A percentile compares a stretch with the other conserved stretches of the same genome.
Evolutionary conservation across 2,113 vertebrate genomes (phyloP).

Genomic region (Sinosuthora webbiana): DNA sequence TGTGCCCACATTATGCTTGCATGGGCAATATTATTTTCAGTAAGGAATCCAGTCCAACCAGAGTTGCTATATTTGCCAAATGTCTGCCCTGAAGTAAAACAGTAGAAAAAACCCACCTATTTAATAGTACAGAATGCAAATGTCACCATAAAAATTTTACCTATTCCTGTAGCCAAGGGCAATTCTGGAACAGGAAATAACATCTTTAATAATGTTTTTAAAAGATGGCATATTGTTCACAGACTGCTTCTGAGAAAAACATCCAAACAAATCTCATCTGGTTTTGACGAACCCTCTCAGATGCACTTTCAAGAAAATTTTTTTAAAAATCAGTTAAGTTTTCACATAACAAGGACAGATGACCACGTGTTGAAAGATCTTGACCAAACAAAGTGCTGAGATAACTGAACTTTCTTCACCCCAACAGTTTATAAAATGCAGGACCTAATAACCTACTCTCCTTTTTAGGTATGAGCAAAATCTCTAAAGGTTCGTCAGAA

Average conservation of each 20-base stretch:
- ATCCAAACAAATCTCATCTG: neutral
- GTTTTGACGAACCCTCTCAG: neutral
- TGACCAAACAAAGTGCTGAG: neutral
- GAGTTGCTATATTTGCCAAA: neutral
- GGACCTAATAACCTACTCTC: neutral
- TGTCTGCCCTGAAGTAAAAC: slow-evolving; percentile 14
- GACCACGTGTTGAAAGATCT: neutral
- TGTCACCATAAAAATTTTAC: slow-evolving; percentile 4
- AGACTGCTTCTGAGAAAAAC: slow-evolving; percentile 22
- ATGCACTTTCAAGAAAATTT: neutral
- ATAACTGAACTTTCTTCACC: neutral
- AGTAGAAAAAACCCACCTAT: neutral
- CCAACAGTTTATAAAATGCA: neutral
- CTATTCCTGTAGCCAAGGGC: neutral
- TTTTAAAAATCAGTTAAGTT: neutral
- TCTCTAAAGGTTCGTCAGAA: neutral
- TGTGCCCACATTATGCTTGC: neutral
- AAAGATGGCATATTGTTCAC: neutral
- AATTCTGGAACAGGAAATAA: neutral
- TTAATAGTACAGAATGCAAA: slow-evolving; percentile 21
- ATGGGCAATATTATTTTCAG: neutral
- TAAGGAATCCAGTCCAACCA: neutral
- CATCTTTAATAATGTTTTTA: neutral
- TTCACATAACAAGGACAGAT: neutral
- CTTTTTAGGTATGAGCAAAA: neutral